These are phyloP conservation scores for Aurelia sp. DNA, from an alignment of 30 jellyfish, hydroid and myxozoan genomes.

Conservation along the genomic window DNA sequence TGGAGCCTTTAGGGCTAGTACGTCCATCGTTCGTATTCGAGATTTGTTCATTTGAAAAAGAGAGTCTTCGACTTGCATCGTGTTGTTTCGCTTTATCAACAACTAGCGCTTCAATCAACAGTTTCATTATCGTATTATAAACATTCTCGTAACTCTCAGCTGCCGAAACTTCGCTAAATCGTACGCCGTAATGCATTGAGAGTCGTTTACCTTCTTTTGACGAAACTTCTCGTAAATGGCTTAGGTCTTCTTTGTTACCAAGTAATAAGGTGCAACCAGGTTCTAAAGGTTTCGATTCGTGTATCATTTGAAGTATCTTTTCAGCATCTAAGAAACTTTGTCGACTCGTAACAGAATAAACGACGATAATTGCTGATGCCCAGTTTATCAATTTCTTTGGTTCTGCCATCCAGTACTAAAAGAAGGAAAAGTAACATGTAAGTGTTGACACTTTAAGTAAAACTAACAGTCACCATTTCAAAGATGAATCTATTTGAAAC, in stretches of 20 bases:
- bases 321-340: constrained; percentile 80
- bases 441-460: not conserved
- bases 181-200: constrained; percentile 78
- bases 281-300: constrained; percentile 69
- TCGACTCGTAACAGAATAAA: constrained; percentile 83
- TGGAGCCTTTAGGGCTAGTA: constrained; percentile 43
- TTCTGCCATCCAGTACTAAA: constrained; percentile 80
- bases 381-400: constrained; percentile 72
- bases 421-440: not conserved
- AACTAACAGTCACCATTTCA: too few relatives aligned
- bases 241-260: constrained; percentile 84
- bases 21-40: constrained; percentile 12
- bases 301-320: constrained; percentile 67
- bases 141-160: constrained; percentile 85
- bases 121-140: constrained; percentile 64
- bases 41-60: constrained; percentile 43
- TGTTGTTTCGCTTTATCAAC: constrained; percentile 66
- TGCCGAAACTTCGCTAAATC: constrained; percentile 89
- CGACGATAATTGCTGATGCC: constrained; percentile 88
- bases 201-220: constrained; percentile 80
- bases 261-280: constrained; percentile 78
- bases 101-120: constrained; percentile 72
- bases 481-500: too few relatives aligned
- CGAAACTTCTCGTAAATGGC: constrained; percentile 80
- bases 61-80: constrained; percentile 47